Conservation (phyloP, 2,113 vertebrate species). For the Gorsachius goisagi region DNA sequence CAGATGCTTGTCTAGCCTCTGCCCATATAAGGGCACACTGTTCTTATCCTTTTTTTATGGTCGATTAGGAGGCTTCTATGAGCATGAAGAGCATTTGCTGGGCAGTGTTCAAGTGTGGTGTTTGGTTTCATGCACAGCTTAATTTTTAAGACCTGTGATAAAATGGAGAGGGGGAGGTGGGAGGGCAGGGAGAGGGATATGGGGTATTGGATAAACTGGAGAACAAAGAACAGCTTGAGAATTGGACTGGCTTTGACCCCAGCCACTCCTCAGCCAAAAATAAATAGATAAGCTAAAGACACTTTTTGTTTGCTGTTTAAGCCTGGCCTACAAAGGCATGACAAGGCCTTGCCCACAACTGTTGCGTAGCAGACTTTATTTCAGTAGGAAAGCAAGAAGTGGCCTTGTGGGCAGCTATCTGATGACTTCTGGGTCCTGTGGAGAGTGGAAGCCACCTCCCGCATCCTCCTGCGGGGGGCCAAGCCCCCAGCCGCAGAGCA, state of each 20-base stretch:
- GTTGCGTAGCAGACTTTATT: background rate
- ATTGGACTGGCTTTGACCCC: background rate
- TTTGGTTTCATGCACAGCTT: constrained; percentile 52
- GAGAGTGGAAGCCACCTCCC: background rate
- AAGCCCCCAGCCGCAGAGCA: rapidly evolving
- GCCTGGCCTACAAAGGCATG: background rate
- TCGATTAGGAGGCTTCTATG: background rate
- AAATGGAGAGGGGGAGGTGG: constrained; percentile 9
- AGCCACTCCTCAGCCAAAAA: background rate
- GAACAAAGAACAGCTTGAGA: constrained; percentile 49
- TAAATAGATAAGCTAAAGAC: background rate
- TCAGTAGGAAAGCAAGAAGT: background rate
- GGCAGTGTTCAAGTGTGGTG: constrained; percentile 30
- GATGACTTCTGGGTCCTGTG: rapidly evolving
- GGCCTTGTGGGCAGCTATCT: background rate
- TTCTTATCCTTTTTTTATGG: constrained; percentile 8
- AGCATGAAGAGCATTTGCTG: constrained; percentile 38
- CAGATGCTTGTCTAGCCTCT: constrained; percentile 45
- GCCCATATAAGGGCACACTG: background rate
- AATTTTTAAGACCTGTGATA: constrained; percentile 62
- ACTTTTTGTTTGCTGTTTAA: background rate
- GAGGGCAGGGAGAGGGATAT: background rate
- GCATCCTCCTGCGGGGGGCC: background rate
- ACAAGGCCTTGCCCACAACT: background rate
- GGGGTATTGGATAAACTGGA: constrained; percentile 10